Conservation (phyloP, 1,140 invertebrate genomes). For the Leguminivora glycinivorella region DNA sequence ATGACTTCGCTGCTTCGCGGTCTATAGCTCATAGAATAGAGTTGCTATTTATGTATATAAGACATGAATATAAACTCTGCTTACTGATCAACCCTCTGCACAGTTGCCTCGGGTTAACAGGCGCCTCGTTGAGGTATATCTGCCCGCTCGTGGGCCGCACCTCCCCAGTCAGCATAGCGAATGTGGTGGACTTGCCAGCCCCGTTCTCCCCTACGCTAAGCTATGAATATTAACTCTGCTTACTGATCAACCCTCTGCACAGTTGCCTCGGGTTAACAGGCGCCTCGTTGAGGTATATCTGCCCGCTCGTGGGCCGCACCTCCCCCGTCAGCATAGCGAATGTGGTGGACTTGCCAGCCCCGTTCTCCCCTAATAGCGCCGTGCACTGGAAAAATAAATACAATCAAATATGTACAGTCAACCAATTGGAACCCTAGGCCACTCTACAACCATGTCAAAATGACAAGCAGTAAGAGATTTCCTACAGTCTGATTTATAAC, state of each 20-base stretch:
- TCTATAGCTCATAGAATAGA: too few species aligned
- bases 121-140: slow-evolving; percentile 68
- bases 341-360: slow-evolving; percentile 86
- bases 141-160: slow-evolving; percentile 76
- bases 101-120: slow-evolving; percentile 59
- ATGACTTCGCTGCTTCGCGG: too few species aligned
- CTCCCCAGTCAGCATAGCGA: slow-evolving; percentile 86
- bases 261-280: slow-evolving; percentile 61
- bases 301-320: slow-evolving; percentile 75
- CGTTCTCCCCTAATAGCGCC: slow-evolving; percentile 87
- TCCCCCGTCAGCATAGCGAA: slow-evolving; percentile 88
- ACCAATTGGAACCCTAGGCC: too few species aligned
- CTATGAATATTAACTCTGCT: slow-evolving; percentile 31
- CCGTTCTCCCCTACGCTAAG: too few species aligned
- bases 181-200: slow-evolving; percentile 83
- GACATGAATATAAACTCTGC: slow-evolving; percentile 20
- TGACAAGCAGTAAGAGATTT: too few species aligned
- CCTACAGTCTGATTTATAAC: too few species aligned
- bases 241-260: slow-evolving; percentile 78
- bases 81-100: slow-evolving; percentile 78
- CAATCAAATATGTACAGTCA: too few species aligned
- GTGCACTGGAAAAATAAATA: slow-evolving; percentile 84
- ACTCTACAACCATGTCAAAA: too few species aligned
- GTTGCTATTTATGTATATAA: too few species aligned
- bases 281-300: slow-evolving; percentile 68